Conservation (phyloP, 2,888 invertebrate genomes). For the Tupiocoris notatus region DNA sequence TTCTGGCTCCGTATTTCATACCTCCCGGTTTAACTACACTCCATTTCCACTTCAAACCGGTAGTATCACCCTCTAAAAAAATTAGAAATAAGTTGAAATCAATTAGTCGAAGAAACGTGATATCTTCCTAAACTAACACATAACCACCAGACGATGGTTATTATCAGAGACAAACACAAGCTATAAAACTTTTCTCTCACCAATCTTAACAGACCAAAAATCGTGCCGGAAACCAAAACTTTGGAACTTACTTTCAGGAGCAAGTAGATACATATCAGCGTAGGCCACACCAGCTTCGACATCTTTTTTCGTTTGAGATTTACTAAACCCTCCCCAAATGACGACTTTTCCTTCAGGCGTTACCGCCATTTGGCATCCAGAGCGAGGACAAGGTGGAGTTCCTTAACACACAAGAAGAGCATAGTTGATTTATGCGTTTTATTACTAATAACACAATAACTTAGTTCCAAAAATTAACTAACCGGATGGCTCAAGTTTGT, state of each 20-base stretch:
- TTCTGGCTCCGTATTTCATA: slow-evolving; percentile 62
- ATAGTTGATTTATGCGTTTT: not conserved
- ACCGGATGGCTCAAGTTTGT: slow-evolving; percentile 61
- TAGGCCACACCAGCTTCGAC: slow-evolving; percentile 70
- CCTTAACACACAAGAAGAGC: slow-evolving; percentile 54
- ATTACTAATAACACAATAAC: not conserved
- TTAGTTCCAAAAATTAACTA: not conserved
- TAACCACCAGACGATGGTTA: not conserved
- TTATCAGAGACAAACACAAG: not conserved
- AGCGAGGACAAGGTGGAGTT: slow-evolving; percentile 71
- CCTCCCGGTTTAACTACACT: slow-evolving; percentile 65
- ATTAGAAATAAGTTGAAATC: not conserved
- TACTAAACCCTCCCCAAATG: slow-evolving; percentile 76
- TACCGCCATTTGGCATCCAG: slow-evolving; percentile 74
- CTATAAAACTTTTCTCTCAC: not conserved
- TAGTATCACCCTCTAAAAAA: slow-evolving; percentile 60
- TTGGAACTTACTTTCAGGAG: slow-evolving; percentile 65
- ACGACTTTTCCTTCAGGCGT: slow-evolving; percentile 64
- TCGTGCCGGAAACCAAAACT: too few species aligned
- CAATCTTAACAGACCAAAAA: not conserved
- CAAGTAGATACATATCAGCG: slow-evolving; percentile 67
- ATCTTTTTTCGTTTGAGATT: slow-evolving; percentile 70
- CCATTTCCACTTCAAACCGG: slow-evolving; percentile 71
- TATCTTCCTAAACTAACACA: not conserved
- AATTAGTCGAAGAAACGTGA: not conserved